These are phyloP conservation scores for Eubasilissa splendida DNA, from an alignment of 2,888 invertebrate species.

Conservation along the genomic window DNA sequence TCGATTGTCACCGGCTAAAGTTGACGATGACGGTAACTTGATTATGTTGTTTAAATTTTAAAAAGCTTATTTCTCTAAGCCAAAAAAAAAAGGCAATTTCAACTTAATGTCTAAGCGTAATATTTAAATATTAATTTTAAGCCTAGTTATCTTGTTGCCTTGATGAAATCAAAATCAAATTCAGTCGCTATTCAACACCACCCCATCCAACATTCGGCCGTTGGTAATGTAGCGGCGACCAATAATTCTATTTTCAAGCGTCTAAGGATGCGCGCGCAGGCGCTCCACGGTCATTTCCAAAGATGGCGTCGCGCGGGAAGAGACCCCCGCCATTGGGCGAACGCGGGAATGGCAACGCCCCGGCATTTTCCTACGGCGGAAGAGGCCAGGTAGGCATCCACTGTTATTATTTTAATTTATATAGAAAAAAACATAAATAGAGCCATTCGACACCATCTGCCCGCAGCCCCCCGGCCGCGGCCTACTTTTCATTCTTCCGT, in stretches of 20 bases:
- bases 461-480: neutral
- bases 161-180: too few species aligned
- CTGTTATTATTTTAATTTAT: conserved; percentile 11
- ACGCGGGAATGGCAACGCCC: conserved; percentile 45
- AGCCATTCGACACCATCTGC: conserved; percentile 6
- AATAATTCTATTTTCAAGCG: conserved; percentile 26
- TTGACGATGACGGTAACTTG: too few species aligned
- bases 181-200: neutral
- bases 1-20: too few species aligned
- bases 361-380: conserved; percentile 48
- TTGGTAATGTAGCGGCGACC: neutral
- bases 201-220: neutral
- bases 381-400: neutral
- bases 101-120: neutral
- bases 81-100: neutral
- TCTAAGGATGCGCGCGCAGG: conserved; percentile 28
- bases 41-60: too few species aligned
- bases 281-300: conserved; percentile 41
- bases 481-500: conserved; percentile 9
- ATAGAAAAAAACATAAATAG: conserved; percentile 3
- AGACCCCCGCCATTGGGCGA: conserved; percentile 49
- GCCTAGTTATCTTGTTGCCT: too few species aligned
- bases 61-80: neutral
- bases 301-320: conserved; percentile 51
- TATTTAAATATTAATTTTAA: too few species aligned